Conservation (phyloP, 1,140 invertebrate species). For the Cotesia vestalis region DNA sequence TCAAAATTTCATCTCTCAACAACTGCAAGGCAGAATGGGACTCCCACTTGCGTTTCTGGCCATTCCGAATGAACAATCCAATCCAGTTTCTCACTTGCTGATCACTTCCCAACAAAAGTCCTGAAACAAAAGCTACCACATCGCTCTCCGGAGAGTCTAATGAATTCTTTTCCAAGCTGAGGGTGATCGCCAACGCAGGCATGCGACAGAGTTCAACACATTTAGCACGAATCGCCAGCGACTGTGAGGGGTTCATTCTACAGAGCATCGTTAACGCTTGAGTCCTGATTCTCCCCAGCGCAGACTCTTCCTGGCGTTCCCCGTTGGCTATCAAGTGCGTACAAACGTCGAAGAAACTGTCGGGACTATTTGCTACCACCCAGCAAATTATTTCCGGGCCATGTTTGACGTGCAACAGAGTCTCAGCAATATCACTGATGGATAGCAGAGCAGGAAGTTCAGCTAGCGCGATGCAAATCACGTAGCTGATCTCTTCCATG, state of each 20-base stretch:
- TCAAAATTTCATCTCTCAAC: slow-evolving; percentile 82
- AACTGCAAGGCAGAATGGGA: slow-evolving; percentile 75
- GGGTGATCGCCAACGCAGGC: slow-evolving; percentile 83
- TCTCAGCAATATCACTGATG: slow-evolving; percentile 84
- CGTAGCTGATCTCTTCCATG: slow-evolving; percentile 93
- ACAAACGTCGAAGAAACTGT: slow-evolving; percentile 91
- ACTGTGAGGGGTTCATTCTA: slow-evolving; percentile 89
- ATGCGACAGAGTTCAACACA: slow-evolving; percentile 89
- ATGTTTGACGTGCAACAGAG: slow-evolving; percentile 89
- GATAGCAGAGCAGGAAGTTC: slow-evolving; percentile 90
- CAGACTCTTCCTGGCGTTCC: slow-evolving; percentile 87
- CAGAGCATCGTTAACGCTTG: slow-evolving; percentile 82
- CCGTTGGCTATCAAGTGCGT: slow-evolving; percentile 85
- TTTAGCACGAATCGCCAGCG: slow-evolving; percentile 81
- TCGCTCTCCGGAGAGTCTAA: slow-evolving; percentile 58
- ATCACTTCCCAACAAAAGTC: slow-evolving; percentile 89
- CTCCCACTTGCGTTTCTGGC: slow-evolving; percentile 89
- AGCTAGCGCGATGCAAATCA: slow-evolving; percentile 91
- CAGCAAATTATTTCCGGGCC: slow-evolving; percentile 89
- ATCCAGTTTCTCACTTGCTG: slow-evolving; percentile 91
- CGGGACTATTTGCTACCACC: slow-evolving; percentile 91
- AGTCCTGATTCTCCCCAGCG: slow-evolving; percentile 75
- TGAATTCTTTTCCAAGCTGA: slow-evolving; percentile 73
- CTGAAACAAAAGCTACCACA: slow-evolving; percentile 87
- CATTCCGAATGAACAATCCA: slow-evolving; percentile 87